A percentile compares a stretch with the other conserved stretches of the same genome.
phyloP scores from a whole-genome alignment of 2,888 invertebrate genomes.

The Salpingus planirostris region DNA sequence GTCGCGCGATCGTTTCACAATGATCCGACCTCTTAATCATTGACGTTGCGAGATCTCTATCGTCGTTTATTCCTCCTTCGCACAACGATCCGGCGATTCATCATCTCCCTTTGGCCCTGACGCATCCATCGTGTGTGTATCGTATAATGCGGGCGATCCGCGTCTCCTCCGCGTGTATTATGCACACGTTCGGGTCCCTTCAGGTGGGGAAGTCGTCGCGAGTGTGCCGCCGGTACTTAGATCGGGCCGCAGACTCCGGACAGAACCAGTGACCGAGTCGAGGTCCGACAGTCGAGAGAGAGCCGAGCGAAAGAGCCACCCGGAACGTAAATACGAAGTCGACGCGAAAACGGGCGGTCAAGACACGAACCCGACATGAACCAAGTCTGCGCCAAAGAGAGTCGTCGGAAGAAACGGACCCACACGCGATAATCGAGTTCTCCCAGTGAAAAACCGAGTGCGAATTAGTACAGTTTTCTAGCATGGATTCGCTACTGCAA shows the following conservation, averaged over 20 bases:
- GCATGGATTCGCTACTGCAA: constrained; percentile 31
- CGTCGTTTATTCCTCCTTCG: constrained; percentile 35
- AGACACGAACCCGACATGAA: constrained; percentile 12
- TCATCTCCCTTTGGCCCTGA: constrained; percentile 32
- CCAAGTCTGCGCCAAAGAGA: constrained; percentile 3
- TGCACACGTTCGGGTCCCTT: no score
- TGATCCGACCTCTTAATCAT: constrained; percentile 31
- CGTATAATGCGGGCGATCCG: constrained; percentile 30
- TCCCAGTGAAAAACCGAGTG: constrained; percentile 3
- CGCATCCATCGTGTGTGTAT: no score
- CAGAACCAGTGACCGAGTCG: constrained; percentile 34
- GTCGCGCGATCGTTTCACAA: constrained; percentile 27
- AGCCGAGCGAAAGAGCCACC: no score
- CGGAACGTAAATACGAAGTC: no score
- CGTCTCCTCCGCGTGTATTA: no score
- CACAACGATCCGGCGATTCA: constrained; percentile 32
- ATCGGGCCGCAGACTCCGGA: constrained; percentile 20
- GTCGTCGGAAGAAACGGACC: no score
- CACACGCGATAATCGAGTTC: no score
- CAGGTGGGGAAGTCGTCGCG: constrained; percentile 22
- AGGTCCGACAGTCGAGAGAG: constrained; percentile 24
- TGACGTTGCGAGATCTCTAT: constrained; percentile 31
- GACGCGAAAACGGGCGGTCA: constrained; percentile 17
- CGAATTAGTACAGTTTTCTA: constrained; percentile 10
- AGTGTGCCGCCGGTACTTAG: no score